Evolutionary conservation across 2,888 invertebrate genomes (phyloP).

Genomic region (Napeogenes sylphis): DNA sequence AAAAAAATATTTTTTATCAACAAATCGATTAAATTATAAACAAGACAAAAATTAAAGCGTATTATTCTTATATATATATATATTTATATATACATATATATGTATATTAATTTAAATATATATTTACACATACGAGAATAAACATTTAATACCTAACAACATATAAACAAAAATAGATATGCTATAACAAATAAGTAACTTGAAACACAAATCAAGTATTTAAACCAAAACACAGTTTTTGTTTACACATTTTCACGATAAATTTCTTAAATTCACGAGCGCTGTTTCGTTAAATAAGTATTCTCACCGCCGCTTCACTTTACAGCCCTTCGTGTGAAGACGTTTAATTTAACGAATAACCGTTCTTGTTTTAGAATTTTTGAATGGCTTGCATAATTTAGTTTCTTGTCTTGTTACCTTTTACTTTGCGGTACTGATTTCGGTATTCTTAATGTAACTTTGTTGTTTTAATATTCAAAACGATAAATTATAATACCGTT

Average conservation of each 20-base stretch:
- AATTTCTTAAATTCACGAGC: constrained; percentile 6
- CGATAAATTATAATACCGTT: neutral
- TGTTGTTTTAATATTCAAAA: neutral
- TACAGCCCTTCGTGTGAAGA: constrained; percentile 7
- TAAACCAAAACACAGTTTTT: neutral
- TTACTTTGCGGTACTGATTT: neutral
- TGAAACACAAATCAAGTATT: neutral
- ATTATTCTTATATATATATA: no score
- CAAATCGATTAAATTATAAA: no score
- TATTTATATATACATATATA: no score
- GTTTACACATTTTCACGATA: neutral
- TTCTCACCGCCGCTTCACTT: constrained; percentile 4
- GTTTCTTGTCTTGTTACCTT: constrained; percentile 3
- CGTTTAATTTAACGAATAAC: constrained; percentile 5
- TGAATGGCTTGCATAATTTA: constrained; percentile 6
- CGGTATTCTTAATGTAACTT: neutral
- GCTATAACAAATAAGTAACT: no score
- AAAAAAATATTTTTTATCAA: no score
- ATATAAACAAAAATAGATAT: no score
- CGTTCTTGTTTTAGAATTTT: constrained; percentile 3
- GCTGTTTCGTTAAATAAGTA: constrained; percentile 2
- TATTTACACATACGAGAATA: no score
- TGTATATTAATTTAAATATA: no score
- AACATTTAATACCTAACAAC: no score
- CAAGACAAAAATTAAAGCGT: no score